Percentiles rank a stretch among this genome's conserved stretches.
phyloP scores from a whole-genome alignment of 2,797 vertebrate species.

The Bovichtus diacanthus region DNA sequence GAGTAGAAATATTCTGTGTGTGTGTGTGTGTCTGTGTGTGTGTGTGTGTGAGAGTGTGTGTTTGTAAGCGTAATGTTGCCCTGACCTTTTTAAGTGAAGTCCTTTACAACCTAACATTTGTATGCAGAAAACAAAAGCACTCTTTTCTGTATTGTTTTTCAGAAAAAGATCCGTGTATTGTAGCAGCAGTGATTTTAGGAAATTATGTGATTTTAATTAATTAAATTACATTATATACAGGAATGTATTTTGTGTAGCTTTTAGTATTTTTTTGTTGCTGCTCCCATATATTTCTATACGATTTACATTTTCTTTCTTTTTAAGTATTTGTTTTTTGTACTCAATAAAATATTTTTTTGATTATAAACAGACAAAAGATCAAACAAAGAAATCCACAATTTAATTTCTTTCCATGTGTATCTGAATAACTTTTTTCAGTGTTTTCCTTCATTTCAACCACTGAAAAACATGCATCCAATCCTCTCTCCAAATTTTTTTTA shows the following conservation, averaged over 20 bases:
- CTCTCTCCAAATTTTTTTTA: conserved; percentile 63
- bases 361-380: background rate
- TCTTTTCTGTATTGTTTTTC: conserved; percentile 31
- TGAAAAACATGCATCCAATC: conserved; percentile 44
- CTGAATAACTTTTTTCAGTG: conserved; percentile 39
- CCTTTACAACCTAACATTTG: conserved; percentile 39
- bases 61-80: conserved; percentile 62
- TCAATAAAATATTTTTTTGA: background rate
- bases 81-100: conserved; percentile 74
- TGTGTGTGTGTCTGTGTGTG: conserved; percentile 30
- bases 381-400: conserved; percentile 18
- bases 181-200: background rate
- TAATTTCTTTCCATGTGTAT: conserved; percentile 14
- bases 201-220: conserved; percentile 8
- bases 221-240: background rate
- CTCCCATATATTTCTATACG: background rate
- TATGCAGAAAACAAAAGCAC: conserved; percentile 37
- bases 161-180: background rate
- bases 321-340: background rate
- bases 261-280: background rate
- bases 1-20: conserved; percentile 47
- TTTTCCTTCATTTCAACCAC: conserved; percentile 45
- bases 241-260: background rate
- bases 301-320: background rate
- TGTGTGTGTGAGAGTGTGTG: conserved; percentile 40